Evolutionary conservation across 2,888 invertebrate genomes (phyloP).

Genomic region (Prenolepis imparis): DNA sequence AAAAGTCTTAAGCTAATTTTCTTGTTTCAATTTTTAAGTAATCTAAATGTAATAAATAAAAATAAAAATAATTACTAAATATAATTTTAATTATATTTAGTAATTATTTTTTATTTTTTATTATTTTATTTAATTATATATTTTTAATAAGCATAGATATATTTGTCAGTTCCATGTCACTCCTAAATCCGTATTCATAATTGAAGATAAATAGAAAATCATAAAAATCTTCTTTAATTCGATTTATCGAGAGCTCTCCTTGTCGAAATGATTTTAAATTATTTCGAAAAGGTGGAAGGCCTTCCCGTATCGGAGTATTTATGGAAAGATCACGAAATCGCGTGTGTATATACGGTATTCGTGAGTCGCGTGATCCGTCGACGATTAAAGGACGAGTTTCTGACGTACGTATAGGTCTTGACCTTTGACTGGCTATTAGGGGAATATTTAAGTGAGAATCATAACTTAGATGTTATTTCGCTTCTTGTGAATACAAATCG

Average conservation of each 20-base stretch:
- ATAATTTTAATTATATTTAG: too few species aligned
- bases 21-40: not conserved
- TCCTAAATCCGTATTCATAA: not conserved
- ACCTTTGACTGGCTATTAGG: conserved; percentile 46
- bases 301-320: not conserved
- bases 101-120: too few species aligned
- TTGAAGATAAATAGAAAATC: not conserved
- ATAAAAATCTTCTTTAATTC: not conserved
- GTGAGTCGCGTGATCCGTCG: conserved; percentile 43
- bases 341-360: conserved; percentile 25
- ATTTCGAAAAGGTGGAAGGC: not conserved
- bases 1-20: not conserved
- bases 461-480: conserved; percentile 31
- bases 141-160: not conserved
- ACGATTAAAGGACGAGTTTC: conserved; percentile 41
- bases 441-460: conserved; percentile 33
- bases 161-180: not conserved
- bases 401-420: conserved; percentile 24
- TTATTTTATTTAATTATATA: too few species aligned
- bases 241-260: not conserved
- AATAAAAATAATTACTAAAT: too few species aligned
- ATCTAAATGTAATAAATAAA: too few species aligned
- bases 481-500: not conserved
- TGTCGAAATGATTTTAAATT: not conserved
- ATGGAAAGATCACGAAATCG: conserved; percentile 47